These are phyloP conservation scores for Pocillopora verrucosa DNA, from an alignment of 64 coral and sea anemone genomes.

Conservation along the genomic window DNA sequence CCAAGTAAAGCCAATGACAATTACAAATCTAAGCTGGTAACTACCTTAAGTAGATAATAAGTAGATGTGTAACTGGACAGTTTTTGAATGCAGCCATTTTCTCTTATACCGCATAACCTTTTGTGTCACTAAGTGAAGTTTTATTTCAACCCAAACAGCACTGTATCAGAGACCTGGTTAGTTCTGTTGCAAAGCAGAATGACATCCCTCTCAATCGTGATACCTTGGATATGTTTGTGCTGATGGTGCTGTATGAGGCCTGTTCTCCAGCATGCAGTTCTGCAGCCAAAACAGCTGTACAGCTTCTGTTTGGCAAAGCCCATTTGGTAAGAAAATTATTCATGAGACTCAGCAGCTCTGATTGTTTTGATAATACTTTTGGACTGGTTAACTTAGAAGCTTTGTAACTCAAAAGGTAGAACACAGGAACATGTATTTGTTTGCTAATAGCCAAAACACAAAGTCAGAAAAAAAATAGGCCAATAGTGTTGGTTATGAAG, in stretches of 20 bases:
- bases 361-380: too few relatives aligned
- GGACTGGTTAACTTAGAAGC: too few relatives aligned
- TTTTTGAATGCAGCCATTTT: too few relatives aligned
- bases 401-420: too few relatives aligned
- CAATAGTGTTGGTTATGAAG: too few relatives aligned
- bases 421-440: too few relatives aligned
- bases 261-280: slow-evolving; percentile 81
- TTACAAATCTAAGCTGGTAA: slow-evolving; percentile 92
- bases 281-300: slow-evolving; percentile 97
- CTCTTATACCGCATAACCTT: neutral
- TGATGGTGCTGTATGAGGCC: slow-evolving; percentile 85
- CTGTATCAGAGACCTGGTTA: slow-evolving; percentile 85
- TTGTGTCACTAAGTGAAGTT: neutral
- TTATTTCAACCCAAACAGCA: slow-evolving; percentile 49
- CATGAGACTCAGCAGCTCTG: neutral
- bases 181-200: slow-evolving; percentile 85
- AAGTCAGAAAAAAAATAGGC: too few relatives aligned
- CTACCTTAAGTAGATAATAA: neutral
- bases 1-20: slow-evolving; percentile 88
- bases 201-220: slow-evolving; percentile 97
- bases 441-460: too few relatives aligned
- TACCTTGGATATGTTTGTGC: slow-evolving; percentile 77
- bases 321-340: slow-evolving; percentile 62
- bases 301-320: slow-evolving; percentile 94
- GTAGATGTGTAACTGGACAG: too few relatives aligned